Percentiles rank a stretch among this genome's conserved stretches.
These are phyloP conservation scores for Myiotriccus ornatus DNA, from an alignment of 2,797 vertebrate genomes.

Conservation along the genomic window DNA sequence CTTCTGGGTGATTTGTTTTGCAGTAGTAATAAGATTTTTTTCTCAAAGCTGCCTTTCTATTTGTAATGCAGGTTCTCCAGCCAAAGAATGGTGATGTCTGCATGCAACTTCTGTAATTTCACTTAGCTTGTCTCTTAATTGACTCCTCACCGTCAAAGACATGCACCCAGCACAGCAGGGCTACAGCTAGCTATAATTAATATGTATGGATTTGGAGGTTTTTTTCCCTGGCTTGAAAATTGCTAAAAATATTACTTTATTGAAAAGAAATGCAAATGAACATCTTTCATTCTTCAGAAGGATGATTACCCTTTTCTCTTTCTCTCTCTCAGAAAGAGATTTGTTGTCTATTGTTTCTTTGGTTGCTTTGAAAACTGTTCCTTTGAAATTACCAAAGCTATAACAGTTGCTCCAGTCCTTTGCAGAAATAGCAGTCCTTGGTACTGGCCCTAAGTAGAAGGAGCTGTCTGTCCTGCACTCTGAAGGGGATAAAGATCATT, in stretches of 20 bases:
- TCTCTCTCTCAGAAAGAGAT: not conserved
- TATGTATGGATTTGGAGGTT: not conserved
- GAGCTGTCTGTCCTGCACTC: not conserved
- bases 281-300: not conserved
- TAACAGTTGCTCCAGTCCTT: not conserved
- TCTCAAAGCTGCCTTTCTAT: not conserved
- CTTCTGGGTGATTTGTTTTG: not conserved
- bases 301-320: not conserved
- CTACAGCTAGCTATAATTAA: not conserved
- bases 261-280: conserved; percentile 10
- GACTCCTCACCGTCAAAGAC: not conserved
- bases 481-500: not conserved
- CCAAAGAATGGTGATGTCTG: not conserved
- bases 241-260: not conserved
- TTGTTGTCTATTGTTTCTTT: not conserved
- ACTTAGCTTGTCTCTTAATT: not conserved
- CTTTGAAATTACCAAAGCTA: not conserved
- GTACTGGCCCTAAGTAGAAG: not conserved
- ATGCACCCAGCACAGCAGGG: not conserved
- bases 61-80: not conserved
- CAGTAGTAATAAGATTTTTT: not conserved
- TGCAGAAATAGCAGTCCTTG: not conserved
- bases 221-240: not conserved
- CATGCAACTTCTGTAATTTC: not conserved
- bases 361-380: not conserved